Percentiles rank a stretch among this genome's conserved stretches.
Evolutionary conservation across 2,797 vertebrate genomes (phyloP).

Genomic region (Rhodeus uyekii): DNA sequence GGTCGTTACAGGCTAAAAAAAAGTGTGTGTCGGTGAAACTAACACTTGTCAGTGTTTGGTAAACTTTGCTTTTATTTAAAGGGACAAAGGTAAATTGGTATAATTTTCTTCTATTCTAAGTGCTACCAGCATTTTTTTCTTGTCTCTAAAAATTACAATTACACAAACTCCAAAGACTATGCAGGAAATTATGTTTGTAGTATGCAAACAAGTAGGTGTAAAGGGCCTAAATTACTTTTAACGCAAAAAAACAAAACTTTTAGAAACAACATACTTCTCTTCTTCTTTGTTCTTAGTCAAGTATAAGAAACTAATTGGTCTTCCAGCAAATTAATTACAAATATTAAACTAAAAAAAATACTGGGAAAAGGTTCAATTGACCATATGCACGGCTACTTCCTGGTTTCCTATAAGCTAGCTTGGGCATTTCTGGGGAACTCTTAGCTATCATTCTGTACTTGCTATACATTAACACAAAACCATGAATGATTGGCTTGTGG

Average conservation of each 20-base stretch:
- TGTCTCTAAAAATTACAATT: neutral
- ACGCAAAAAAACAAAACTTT: neutral
- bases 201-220: neutral
- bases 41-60: neutral
- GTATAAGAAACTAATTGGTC: neutral
- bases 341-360: constrained; percentile 15
- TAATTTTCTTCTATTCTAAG: neutral
- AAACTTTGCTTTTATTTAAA: neutral
- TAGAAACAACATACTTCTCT: too few species aligned
- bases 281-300: constrained; percentile 13
- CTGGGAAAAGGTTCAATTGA: neutral
- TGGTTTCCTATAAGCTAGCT: too few species aligned
- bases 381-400: too few species aligned
- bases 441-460: too few species aligned
- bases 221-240: neutral
- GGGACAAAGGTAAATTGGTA: neutral
- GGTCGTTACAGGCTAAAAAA: neutral
- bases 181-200: neutral
- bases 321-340: constrained; percentile 4
- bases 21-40: neutral
- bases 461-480: too few species aligned
- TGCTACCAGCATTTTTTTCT: neutral
- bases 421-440: too few species aligned
- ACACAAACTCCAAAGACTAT: neutral
- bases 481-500: too few species aligned